Evolutionary conservation across 2,113 vertebrate species (phyloP).

Genomic region (Xerus inauris): DNA sequence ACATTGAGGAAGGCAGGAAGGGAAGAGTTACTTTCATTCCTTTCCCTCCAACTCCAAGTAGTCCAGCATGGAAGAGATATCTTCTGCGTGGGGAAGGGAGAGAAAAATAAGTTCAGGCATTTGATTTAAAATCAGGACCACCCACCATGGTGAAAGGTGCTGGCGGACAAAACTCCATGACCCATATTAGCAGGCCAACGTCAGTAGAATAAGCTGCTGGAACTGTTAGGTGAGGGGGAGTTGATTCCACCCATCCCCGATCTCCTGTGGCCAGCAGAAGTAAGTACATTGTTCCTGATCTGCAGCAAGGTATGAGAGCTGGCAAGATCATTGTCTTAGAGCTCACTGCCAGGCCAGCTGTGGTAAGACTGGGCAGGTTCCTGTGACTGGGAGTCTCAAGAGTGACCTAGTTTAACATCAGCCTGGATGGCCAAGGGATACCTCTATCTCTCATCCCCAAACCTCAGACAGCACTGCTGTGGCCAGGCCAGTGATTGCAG

Average conservation of each 20-base stretch:
- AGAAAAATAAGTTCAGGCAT: neutral
- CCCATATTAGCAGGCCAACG: neutral
- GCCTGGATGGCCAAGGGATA: neutral
- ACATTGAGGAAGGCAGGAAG: neutral
- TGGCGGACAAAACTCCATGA: neutral
- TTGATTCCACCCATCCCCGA: neutral
- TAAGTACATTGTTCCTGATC: neutral
- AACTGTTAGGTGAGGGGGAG: neutral
- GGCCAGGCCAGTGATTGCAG: neutral
- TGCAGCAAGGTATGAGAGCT: neutral
- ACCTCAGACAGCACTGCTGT: neutral
- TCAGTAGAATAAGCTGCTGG: neutral
- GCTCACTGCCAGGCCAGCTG: neutral
- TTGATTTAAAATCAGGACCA: neutral
- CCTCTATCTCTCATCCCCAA: neutral
- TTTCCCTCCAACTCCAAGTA: accelerated
- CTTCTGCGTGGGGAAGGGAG: neutral
- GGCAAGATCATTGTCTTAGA: neutral
- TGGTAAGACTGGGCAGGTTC: neutral
- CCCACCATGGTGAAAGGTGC: accelerated
- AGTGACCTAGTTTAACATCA: neutral
- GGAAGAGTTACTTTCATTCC: no score
- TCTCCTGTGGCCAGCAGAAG: neutral
- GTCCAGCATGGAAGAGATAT: neutral
- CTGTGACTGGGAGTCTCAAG: accelerated